Evolutionary conservation across 2,113 vertebrate genomes (phyloP), one percentile per base, ranked within the genome.

Genomic region (Grus americana): DNA sequence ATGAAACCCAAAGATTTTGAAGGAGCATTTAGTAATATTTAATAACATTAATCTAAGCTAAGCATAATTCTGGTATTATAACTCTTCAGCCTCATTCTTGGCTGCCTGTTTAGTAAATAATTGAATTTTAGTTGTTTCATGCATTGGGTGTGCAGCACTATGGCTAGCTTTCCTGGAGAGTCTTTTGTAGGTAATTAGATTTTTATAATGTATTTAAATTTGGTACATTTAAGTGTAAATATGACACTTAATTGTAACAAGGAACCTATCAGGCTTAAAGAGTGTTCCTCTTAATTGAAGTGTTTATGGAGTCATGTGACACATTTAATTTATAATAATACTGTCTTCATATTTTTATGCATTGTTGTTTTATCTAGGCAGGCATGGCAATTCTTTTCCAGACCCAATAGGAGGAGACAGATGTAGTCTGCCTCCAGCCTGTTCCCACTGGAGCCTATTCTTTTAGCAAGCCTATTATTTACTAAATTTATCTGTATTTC

Each of bases 401-500:
- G 54, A 73, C 54, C 49, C 54, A 72, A 58, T 7, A 68, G 49
- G 40, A 82, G 49, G 57, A 42, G 49, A 30, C 52, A 59, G 59
- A 79, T 80, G 79, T 10, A 49, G 82, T 40, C 67, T 76, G 79
- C 70, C 70, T 94, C 79, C 79, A 94, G 58, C 58, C 74, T 88
- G 32, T 70, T 92, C 82, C 66, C 70, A 30, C 57, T 79, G 70
- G 84, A 92, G 78, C 32, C 66, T 88, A 20, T 86, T 92, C 73
- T 90, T 91, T 92, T 67, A 89, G n/a, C 26, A 81, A 91, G 55
- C 40, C 46, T 75, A 61, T 75, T 85, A 89, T 75, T 95, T 81
- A 75, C 84, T 95, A 61, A 59, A 85, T 90, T 55, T 79, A 86
- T 79, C 78, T 68, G 10, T 74, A 66, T 87, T 95, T 95, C 89